Evolutionary conservation across 2,888 invertebrate genomes (phyloP).

Genomic region (Galeruca laticollis): DNA sequence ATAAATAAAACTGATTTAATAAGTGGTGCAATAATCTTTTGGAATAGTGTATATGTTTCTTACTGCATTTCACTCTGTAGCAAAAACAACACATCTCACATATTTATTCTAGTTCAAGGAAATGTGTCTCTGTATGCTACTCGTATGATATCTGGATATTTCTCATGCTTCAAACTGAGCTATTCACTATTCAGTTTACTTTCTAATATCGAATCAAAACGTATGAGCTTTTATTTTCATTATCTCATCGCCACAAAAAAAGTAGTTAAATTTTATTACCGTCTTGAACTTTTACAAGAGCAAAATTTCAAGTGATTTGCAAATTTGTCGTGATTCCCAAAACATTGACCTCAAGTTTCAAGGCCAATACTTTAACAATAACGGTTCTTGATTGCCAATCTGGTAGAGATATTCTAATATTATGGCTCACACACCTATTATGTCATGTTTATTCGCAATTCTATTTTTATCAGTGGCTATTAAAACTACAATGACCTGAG

Average conservation of each 20-base stretch:
- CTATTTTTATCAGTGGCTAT: constrained; percentile 24
- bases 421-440: constrained; percentile 30
- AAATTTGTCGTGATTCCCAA: constrained; percentile 27
- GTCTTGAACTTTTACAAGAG: constrained; percentile 10
- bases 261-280: constrained; percentile 9
- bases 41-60: too few relatives aligned
- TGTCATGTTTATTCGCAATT: constrained; percentile 33
- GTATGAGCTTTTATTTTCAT: constrained; percentile 8
- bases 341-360: constrained; percentile 32
- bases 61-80: too few relatives aligned
- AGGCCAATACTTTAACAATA: constrained; percentile 32
- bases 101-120: too few relatives aligned
- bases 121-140: too few relatives aligned
- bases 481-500: constrained; percentile 13
- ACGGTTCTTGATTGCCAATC: constrained; percentile 35
- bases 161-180: too few relatives aligned
- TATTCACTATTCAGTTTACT: background rate
- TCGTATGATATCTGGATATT: too few relatives aligned
- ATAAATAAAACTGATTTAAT: too few relatives aligned
- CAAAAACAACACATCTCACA: too few relatives aligned
- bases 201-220: background rate
- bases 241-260: background rate
- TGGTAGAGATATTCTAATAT: constrained; percentile 31
- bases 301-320: constrained; percentile 26
- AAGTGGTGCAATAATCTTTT: too few relatives aligned